These are phyloP conservation scores for Syrrhaptes paradoxus DNA, from an alignment of 2,113 vertebrate species.

Conservation along the genomic window DNA sequence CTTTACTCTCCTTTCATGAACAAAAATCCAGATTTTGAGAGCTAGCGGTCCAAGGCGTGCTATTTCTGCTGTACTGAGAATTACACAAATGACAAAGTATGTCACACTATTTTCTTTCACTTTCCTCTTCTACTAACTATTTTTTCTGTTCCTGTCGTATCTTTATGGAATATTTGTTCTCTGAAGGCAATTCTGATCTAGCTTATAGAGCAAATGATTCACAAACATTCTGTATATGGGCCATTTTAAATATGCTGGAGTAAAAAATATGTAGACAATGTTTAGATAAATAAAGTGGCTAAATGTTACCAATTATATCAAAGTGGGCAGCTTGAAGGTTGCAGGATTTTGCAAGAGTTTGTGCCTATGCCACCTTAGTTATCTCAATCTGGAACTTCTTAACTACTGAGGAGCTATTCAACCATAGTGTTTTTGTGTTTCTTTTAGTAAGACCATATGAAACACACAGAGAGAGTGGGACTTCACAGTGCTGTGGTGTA, in stretches of 20 bases:
- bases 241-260: background rate
- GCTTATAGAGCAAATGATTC: background rate
- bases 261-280: background rate
- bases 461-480: background rate
- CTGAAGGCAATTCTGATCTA: background rate
- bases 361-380: background rate
- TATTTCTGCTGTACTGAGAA: background rate
- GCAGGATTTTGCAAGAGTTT: background rate
- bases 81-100: background rate
- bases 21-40: background rate
- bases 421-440: background rate
- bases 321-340: background rate
- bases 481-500: background rate
- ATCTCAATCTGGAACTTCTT: background rate
- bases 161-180: constrained; percentile 2
- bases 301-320: background rate
- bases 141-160: background rate
- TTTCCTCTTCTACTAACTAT: background rate
- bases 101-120: background rate
- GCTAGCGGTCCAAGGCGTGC: background rate
- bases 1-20: background rate
- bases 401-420: background rate
- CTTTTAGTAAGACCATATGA: background rate
- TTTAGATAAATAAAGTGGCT: background rate
- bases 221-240: background rate